Conservation (phyloP, 2,113 vertebrate species). For the Phyllostomus hastatus region DNA sequence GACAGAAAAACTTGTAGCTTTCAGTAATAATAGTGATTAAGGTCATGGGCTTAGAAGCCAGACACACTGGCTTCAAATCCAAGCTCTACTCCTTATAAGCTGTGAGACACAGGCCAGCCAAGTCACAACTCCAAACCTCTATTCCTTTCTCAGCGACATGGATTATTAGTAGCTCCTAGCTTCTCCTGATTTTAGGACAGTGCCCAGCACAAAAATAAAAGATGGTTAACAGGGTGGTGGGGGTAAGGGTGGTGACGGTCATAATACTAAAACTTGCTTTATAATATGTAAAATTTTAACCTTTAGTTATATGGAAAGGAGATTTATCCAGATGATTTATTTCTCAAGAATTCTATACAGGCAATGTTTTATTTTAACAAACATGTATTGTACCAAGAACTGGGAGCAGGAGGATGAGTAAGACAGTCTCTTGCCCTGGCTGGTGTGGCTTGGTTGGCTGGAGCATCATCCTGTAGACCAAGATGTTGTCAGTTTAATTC, state of each 20-base stretch:
- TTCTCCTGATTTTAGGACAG: background rate
- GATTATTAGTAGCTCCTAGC: background rate
- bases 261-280: background rate
- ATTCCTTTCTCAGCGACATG: background rate
- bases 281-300: background rate
- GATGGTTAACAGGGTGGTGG: background rate
- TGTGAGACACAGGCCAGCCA: background rate
- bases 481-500: no score
- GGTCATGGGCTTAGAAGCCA: background rate
- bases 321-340: background rate
- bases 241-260: background rate
- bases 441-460: no score
- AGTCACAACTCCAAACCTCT: background rate
- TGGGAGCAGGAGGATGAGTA: background rate
- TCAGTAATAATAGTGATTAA: background rate
- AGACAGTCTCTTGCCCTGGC: background rate
- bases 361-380: slow-evolving; percentile 11
- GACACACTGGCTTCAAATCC: background rate
- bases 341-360: slow-evolving; percentile 22
- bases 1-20: background rate
- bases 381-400: background rate
- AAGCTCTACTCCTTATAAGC: background rate
- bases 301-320: background rate
- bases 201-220: background rate
- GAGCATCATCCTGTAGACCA: no score